phyloP scores from a whole-genome alignment of 2,888 invertebrate species.

The Odontothrips loti region DNA sequence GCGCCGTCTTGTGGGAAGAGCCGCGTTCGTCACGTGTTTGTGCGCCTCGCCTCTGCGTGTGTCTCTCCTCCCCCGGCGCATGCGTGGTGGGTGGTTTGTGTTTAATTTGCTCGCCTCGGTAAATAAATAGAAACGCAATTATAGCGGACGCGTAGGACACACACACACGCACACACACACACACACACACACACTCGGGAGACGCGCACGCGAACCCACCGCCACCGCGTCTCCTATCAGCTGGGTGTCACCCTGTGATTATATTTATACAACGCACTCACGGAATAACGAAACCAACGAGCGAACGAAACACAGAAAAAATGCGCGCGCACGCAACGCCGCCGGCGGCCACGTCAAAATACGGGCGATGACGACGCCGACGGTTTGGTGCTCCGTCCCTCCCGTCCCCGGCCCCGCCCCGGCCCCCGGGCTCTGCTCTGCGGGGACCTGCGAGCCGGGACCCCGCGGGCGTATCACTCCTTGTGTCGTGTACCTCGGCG shows the following conservation, averaged over 20 bases:
- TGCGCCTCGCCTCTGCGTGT: no score
- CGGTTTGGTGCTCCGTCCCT: not conserved
- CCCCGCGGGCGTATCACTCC: conserved; percentile 6
- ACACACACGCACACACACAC: not conserved
- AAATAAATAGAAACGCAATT: conserved; percentile 25
- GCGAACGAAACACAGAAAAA: not conserved
- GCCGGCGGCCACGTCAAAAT: not conserved
- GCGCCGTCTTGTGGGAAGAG: not conserved
- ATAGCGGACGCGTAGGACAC: conserved; percentile 19
- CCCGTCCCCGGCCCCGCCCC: not conserved
- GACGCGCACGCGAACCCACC: not conserved
- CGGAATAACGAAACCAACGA: not conserved
- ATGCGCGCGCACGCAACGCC: conserved; percentile 16
- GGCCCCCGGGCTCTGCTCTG: not conserved
- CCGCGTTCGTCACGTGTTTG: no score
- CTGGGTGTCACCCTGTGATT: conserved; percentile 21
- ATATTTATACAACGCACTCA: conserved; percentile 15
- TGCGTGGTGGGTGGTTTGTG: conserved; percentile 5
- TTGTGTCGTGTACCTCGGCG: conserved; percentile 14
- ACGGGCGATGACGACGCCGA: not conserved
- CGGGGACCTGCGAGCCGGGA: not conserved
- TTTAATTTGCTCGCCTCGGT: conserved; percentile 24
- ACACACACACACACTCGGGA: not conserved
- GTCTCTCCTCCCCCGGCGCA: not conserved
- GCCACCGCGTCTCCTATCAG: not conserved